Evolutionary conservation across 2,113 vertebrate species (phyloP).

Genomic region (Serilophus lunatus): DNA sequence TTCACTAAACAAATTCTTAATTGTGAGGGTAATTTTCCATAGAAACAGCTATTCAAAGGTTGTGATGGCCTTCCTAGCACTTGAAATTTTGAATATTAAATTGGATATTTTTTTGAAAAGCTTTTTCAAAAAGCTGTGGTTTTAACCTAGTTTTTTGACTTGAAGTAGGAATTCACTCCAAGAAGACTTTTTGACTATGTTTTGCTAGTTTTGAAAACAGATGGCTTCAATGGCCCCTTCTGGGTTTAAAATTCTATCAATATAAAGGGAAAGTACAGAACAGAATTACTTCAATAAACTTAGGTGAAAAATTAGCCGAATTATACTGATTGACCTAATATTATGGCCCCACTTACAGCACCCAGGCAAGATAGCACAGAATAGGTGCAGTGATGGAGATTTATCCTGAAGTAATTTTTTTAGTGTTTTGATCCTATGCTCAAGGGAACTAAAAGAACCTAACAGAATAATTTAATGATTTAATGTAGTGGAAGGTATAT

Average conservation of each 20-base stretch:
- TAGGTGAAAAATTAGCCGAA: not conserved
- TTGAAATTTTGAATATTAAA: conserved; percentile 38
- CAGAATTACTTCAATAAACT: not conserved
- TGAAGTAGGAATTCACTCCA: not conserved
- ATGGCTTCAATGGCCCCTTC: not conserved
- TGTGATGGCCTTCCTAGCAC: conserved; percentile 19
- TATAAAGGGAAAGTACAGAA: not conserved
- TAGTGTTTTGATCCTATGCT: not conserved
- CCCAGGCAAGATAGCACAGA: not conserved
- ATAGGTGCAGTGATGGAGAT: not conserved
- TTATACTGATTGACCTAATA: not conserved
- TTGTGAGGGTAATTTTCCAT: not conserved
- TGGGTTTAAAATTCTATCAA: not conserved
- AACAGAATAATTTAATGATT: not conserved
- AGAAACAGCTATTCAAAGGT: conserved; percentile 36
- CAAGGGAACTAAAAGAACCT: not conserved
- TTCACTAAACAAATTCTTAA: conserved; percentile 31
- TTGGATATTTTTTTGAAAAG: not conserved
- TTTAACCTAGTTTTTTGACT: conserved; percentile 15
- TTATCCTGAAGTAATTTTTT: not conserved
- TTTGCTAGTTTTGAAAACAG: not conserved
- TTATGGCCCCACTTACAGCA: not conserved
- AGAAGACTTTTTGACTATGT: not conserved
- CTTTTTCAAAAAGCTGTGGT: not conserved
- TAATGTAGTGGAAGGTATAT: not conserved